Conservation (phyloP, 2,113 vertebrate genomes). For the Orcinus orca region DNA sequence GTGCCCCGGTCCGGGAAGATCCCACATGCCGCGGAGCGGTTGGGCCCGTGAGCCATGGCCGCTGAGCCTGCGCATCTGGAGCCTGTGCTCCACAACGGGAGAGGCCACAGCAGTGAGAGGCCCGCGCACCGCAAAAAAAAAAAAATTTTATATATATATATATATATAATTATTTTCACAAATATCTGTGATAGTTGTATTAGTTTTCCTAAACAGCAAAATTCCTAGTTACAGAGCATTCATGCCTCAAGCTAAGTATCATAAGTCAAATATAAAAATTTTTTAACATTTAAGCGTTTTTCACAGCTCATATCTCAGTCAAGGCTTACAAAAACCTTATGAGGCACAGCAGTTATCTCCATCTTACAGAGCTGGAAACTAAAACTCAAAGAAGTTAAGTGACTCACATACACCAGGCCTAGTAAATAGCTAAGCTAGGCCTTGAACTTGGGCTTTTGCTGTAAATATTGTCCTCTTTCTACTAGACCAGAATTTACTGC, state of each 20-base stretch:
- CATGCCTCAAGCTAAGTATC: neutral
- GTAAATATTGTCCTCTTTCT: conserved; percentile 13
- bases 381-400: conserved; percentile 1
- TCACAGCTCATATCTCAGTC: neutral
- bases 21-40: too few relatives aligned
- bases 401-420: neutral
- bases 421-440: neutral
- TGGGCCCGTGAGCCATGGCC: too few relatives aligned
- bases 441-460: neutral
- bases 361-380: neutral
- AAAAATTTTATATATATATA: too few relatives aligned
- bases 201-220: conserved; percentile 9
- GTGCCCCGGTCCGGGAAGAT: too few relatives aligned
- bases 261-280: neutral
- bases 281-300: neutral
- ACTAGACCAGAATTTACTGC: neutral
- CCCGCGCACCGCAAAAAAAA: too few relatives aligned
- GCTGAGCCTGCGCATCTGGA: too few relatives aligned
- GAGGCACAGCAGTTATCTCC: neutral
- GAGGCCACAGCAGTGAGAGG: too few relatives aligned
- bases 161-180: neutral
- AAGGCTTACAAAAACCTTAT: neutral
- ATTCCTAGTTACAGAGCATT: conserved; percentile 1
- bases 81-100: too few relatives aligned
- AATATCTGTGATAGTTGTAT: neutral